These are phyloP conservation scores for Catocala fraxini DNA, from an alignment of 2,888 invertebrate species.

Conservation along the genomic window DNA sequence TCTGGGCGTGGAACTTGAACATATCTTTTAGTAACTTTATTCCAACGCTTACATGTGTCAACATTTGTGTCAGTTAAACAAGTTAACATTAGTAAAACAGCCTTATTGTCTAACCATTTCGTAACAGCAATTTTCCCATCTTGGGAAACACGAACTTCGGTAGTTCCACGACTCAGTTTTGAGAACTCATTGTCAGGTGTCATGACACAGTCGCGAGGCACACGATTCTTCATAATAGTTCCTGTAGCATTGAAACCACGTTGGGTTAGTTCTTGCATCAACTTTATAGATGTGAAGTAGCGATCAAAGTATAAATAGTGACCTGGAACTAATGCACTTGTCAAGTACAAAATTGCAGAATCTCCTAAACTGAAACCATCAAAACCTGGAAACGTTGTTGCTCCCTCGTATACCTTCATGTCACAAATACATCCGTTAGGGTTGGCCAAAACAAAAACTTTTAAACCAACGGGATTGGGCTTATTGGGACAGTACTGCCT, in stretches of 20 bases:
- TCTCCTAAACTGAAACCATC: slow-evolving; percentile 3
- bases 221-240: slow-evolving; percentile 11
- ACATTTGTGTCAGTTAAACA: not conserved
- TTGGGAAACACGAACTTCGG: not conserved
- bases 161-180: not conserved
- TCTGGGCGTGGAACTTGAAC: no score
- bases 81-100: not conserved
- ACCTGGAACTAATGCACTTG: slow-evolving; percentile 14
- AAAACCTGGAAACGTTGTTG: slow-evolving; percentile 22
- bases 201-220: slow-evolving; percentile 5
- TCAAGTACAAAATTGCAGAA: not conserved
- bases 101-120: slow-evolving; percentile 3
- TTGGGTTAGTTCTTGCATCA: slow-evolving; percentile 5
- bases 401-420: slow-evolving; percentile 29
- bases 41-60: not conserved
- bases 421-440: slow-evolving; percentile 17
- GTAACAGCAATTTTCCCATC: not conserved
- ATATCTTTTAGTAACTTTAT: not conserved
- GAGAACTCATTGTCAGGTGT: not conserved
- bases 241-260: slow-evolving; percentile 9
- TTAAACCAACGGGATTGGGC: slow-evolving; percentile 10
- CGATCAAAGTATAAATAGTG: slow-evolving; percentile 34
- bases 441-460: slow-evolving; percentile 34
- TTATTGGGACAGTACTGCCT: slow-evolving; percentile 36
- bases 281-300: slow-evolving; percentile 24